Evolutionary conservation across 1,140 invertebrate genomes (phyloP).

Genomic region (Bombus superbus): DNA sequence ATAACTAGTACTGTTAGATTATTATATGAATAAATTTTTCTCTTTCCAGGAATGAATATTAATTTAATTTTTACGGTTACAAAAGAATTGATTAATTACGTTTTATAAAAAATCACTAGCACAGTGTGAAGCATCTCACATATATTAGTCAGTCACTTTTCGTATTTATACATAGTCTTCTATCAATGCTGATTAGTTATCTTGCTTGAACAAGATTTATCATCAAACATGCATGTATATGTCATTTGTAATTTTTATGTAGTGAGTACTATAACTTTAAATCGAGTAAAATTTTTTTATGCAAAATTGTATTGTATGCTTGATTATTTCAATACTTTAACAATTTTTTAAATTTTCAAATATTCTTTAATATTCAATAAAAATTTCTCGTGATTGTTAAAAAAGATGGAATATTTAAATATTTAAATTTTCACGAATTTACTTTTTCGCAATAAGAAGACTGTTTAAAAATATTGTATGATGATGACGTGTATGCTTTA

Average conservation of each 20-base stretch:
- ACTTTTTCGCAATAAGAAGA: background rate
- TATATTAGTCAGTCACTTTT: background rate
- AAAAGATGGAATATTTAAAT: background rate
- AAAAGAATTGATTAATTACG: background rate
- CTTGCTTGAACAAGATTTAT: background rate
- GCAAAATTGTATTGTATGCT: background rate
- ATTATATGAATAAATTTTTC: background rate
- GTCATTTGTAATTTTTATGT: background rate
- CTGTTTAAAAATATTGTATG: background rate
- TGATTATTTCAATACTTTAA: background rate
- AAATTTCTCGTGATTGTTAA: background rate
- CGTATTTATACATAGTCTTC: background rate
- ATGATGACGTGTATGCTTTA: background rate
- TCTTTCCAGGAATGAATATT: background rate
- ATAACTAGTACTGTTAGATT: background rate
- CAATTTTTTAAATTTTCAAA: background rate
- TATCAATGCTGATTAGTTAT: constrained; percentile 30
- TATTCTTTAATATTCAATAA: background rate
- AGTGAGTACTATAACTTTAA: background rate
- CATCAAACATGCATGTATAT: background rate
- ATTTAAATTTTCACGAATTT: background rate
- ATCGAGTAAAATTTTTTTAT: background rate
- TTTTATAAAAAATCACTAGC: background rate
- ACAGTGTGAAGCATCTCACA: background rate
- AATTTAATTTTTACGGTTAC: background rate